These are phyloP conservation scores for Stichodactyla helianthus DNA, from an alignment of 64 coral and sea anemone species.

Conservation along the genomic window DNA sequence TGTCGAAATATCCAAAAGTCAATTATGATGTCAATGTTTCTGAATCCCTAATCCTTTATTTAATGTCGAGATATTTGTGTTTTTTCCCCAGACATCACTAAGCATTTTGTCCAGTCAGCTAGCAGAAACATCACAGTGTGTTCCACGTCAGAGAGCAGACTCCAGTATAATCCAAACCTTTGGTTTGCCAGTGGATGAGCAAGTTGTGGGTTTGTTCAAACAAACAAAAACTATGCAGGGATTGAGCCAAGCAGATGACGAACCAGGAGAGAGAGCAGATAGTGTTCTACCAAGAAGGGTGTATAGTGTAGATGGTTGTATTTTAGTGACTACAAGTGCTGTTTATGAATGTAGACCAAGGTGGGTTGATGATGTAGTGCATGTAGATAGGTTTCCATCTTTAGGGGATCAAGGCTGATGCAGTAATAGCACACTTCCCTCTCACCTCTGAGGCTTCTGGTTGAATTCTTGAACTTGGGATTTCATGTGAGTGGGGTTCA, in stretches of 20 bases:
- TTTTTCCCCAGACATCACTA: slow-evolving; percentile 48
- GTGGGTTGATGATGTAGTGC: not conserved
- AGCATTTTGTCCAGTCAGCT: slow-evolving; percentile 85
- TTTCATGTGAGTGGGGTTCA: too few relatives aligned
- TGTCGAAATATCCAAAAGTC: too few relatives aligned
- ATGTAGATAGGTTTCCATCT: not conserved
- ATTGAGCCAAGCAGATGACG: not conserved
- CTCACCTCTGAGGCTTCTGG: too few relatives aligned
- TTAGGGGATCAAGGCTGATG: too few relatives aligned
- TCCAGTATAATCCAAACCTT: slow-evolving; percentile 88
- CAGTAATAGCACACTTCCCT: too few relatives aligned
- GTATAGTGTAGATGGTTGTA: slow-evolving; percentile 71
- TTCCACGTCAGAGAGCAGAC: slow-evolving; percentile 46
- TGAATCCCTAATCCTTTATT: too few relatives aligned
- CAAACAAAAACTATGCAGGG: slow-evolving; percentile 52
- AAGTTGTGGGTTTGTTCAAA: slow-evolving; percentile 63
- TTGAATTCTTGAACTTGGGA: too few relatives aligned
- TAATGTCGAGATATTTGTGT: not conserved
- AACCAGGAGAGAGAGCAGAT: not conserved
- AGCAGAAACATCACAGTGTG: slow-evolving; percentile 69
- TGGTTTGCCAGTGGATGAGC: slow-evolving; percentile 55
- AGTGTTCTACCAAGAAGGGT: not conserved
- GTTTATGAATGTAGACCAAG: slow-evolving; percentile 78
- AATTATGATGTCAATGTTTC: too few relatives aligned
- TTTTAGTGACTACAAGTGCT: slow-evolving; percentile 71